Conservation (phyloP, 1,140 invertebrate genomes). For the Pogonomyrmex barbatus region DNA sequence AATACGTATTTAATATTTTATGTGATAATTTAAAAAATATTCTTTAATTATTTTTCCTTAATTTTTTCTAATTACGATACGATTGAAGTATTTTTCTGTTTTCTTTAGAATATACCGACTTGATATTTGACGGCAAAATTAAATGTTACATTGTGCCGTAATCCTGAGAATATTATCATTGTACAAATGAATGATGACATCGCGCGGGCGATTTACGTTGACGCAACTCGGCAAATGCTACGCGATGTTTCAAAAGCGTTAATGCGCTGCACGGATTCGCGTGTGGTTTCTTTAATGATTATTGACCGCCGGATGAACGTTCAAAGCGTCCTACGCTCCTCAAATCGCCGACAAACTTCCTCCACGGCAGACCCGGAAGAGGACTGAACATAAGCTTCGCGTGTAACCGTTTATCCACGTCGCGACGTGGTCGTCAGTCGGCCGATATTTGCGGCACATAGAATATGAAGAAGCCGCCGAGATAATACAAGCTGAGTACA, state of each 20-base stretch:
- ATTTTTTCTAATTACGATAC: not conserved
- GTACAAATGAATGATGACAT: constrained; percentile 29
- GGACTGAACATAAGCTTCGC: not conserved
- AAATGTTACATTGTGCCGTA: not conserved
- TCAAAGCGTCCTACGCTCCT: constrained; percentile 38
- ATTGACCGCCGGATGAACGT: constrained; percentile 13
- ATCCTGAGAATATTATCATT: constrained; percentile 29
- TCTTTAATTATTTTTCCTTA: not conserved
- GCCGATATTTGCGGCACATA: constrained; percentile 26
- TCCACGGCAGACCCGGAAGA: constrained; percentile 28
- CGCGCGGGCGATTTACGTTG: not conserved
- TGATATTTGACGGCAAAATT: constrained; percentile 20
- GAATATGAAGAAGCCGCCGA: constrained; percentile 23
- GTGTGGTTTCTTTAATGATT: constrained; percentile 7
- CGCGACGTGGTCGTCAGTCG: constrained; percentile 29
- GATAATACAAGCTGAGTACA: constrained; percentile 35
- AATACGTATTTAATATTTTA: not conserved
- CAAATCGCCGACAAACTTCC: constrained; percentile 31
- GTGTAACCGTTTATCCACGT: constrained; percentile 48
- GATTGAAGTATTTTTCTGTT: not conserved
- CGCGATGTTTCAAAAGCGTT: constrained; percentile 30
- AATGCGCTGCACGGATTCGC: not conserved
- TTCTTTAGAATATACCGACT: not conserved
- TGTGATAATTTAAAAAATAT: not conserved
- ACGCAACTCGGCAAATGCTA: constrained; percentile 30